These are phyloP conservation scores for Pteria penguin DNA, from an alignment of 2,888 invertebrate species.

Conservation along the genomic window DNA sequence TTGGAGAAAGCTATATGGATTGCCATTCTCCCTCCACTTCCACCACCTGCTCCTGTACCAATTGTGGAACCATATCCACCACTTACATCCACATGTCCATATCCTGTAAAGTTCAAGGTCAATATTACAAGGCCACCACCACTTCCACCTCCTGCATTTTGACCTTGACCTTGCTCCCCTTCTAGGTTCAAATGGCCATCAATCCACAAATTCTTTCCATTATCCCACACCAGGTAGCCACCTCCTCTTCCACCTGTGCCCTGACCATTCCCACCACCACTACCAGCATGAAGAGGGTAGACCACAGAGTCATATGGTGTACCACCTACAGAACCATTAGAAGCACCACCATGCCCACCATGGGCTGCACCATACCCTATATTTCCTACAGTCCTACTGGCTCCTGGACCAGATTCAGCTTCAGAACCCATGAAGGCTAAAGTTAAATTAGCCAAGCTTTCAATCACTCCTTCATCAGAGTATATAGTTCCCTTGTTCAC, in stretches of 20 bases:
- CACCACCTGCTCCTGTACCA: conserved; percentile 60
- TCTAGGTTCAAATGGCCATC: conserved; percentile 64
- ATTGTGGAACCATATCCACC: conserved; percentile 57
- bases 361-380: conserved; percentile 66
- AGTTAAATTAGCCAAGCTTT: conserved; percentile 59
- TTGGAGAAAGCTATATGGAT: conserved; percentile 61
- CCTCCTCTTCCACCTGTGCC: conserved; percentile 68
- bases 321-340: conserved; percentile 57
- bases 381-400: conserved; percentile 39
- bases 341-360: conserved; percentile 71
- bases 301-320: conserved; percentile 67
- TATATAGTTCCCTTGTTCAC: conserved; percentile 63
- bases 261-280: conserved; percentile 66
- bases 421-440: conserved; percentile 58
- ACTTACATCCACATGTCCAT: conserved; percentile 62
- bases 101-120: conserved; percentile 68
- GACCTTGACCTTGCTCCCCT: conserved; percentile 56
- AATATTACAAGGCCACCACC: conserved; percentile 66
- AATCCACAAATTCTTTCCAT: conserved; percentile 60
- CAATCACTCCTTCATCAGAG: conserved; percentile 61
- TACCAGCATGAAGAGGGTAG: conserved; percentile 56
- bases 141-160: conserved; percentile 66
- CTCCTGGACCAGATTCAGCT: conserved; percentile 56
- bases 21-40: conserved; percentile 65
- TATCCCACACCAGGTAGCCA: conserved; percentile 62